Percentiles rank a stretch among this genome's conserved stretches.
Conservation (phyloP, 2,113 vertebrate species). For the Gopherus evgoodei region DNA sequence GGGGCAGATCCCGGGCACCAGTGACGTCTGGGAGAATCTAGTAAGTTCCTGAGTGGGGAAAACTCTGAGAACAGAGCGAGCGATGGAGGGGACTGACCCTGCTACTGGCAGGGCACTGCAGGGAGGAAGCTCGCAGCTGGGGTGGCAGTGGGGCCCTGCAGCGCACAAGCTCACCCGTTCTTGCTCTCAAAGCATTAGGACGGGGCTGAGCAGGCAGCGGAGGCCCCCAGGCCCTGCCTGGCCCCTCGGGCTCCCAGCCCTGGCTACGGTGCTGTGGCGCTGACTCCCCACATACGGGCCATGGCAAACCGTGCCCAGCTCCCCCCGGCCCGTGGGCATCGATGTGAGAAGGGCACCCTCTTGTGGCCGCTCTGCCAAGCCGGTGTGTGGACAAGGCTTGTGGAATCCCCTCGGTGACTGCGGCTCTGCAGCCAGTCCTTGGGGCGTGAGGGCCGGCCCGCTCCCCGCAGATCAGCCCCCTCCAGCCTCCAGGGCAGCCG, state of each 20-base stretch:
- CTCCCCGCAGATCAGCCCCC: no score
- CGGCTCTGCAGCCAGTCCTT: not conserved
- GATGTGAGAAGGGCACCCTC: not conserved
- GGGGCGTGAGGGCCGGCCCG: not conserved
- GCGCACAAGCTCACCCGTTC: no score
- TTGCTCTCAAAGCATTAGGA: not conserved
- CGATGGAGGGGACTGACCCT: not conserved
- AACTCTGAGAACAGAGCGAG: no score
- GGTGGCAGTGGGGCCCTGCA: not conserved
- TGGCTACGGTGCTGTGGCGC: not conserved
- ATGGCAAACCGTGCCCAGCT: no score
- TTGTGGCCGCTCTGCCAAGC: not conserved
- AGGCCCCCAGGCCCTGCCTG: not conserved
- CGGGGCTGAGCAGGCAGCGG: not conserved
- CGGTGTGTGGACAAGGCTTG: no score
- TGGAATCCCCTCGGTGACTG: no score
- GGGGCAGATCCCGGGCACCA: not conserved
- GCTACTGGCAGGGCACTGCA: not conserved
- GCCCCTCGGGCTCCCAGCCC: no score
- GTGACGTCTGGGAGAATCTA: not conserved
- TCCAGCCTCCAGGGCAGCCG: no score
- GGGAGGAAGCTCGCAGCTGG: not conserved
- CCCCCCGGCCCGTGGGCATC: not conserved
- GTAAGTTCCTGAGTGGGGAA: not conserved
- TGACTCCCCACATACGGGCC: no score